Conservation (phyloP, 2,113 vertebrate species). For the Channa argus region DNA sequence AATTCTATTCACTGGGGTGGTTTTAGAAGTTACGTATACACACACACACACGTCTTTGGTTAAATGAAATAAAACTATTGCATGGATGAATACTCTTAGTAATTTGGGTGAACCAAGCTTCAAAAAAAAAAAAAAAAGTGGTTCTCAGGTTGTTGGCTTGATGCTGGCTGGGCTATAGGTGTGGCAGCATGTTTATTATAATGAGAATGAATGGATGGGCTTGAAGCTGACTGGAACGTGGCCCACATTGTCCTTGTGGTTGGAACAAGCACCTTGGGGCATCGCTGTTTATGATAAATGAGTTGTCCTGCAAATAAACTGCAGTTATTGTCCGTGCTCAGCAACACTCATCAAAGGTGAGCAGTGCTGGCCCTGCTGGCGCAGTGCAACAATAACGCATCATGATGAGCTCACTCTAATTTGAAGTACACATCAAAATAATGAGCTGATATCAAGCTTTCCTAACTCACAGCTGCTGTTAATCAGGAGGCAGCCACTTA, state of each 20-base stretch:
- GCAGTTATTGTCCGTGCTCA: constrained; percentile 66
- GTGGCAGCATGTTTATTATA: constrained; percentile 56
- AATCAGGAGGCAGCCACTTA: constrained; percentile 14
- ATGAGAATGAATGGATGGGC: constrained; percentile 68
- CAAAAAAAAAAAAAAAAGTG: constrained; percentile 7
- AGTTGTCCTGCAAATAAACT: constrained; percentile 72
- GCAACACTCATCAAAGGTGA: constrained; percentile 43
- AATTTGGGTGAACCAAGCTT: constrained; percentile 21
- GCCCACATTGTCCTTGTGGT: constrained; percentile 70
- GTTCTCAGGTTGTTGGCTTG: constrained; percentile 13
- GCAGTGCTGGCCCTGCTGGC: constrained; percentile 24
- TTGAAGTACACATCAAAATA: constrained; percentile 13
- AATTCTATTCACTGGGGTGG: neutral
- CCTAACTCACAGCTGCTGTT: constrained; percentile 10
- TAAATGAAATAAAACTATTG: constrained; percentile 18
- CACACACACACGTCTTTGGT: neutral
- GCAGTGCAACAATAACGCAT: constrained; percentile 40
- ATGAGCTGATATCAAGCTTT: constrained; percentile 38
- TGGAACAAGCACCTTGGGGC: constrained; percentile 67
- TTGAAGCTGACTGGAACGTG: constrained; percentile 64
- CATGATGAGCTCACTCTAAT: constrained; percentile 16
- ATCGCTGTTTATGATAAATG: constrained; percentile 65
- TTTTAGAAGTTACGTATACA: too few relatives aligned
- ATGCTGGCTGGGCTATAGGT: constrained; percentile 33
- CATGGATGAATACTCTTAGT: constrained; percentile 10